A percentile compares a stretch with the other conserved stretches of the same genome.
phyloP scores from a whole-genome alignment of 2,113 vertebrate genomes.

The Thalassarche chlororhynchos region DNA sequence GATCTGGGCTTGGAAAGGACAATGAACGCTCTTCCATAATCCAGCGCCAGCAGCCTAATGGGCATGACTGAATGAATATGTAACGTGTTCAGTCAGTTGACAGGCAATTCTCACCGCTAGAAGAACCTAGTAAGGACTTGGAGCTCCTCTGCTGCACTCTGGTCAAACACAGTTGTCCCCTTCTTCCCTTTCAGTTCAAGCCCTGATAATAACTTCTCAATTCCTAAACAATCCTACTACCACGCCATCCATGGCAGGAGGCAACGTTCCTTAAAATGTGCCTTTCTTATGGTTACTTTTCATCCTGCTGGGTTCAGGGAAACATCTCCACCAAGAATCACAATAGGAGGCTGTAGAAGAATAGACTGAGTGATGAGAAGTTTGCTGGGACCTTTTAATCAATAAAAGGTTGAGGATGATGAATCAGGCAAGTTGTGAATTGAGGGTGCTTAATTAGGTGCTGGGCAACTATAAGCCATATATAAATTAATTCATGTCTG shows the following conservation, averaged over 20 bases:
- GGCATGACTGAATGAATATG: neutral
- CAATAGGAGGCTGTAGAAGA: neutral
- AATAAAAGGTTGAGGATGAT: neutral
- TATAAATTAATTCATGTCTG: neutral
- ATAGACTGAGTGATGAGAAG: neutral
- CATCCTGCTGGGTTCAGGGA: neutral
- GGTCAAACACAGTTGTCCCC: neutral
- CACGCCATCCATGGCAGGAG: neutral
- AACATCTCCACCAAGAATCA: neutral
- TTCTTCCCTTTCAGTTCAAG: neutral
- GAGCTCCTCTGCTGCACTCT: neutral
- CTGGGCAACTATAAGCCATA: neutral
- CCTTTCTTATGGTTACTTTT: neutral
- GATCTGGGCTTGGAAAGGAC: neutral
- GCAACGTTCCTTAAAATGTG: neutral
- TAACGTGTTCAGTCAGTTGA: neutral
- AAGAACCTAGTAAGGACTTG: neutral
- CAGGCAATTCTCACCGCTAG: neutral
- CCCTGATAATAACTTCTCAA: neutral
- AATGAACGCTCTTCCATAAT: neutral
- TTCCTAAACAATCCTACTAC: neutral
- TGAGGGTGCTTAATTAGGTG: neutral
- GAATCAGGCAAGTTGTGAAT: neutral
- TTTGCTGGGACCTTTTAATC: neutral
- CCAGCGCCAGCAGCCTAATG: neutral